Percentiles rank a stretch among this genome's conserved stretches.
Evolutionary conservation across 2,888 invertebrate species (phyloP).

Genomic region (Polyploca ridens): DNA sequence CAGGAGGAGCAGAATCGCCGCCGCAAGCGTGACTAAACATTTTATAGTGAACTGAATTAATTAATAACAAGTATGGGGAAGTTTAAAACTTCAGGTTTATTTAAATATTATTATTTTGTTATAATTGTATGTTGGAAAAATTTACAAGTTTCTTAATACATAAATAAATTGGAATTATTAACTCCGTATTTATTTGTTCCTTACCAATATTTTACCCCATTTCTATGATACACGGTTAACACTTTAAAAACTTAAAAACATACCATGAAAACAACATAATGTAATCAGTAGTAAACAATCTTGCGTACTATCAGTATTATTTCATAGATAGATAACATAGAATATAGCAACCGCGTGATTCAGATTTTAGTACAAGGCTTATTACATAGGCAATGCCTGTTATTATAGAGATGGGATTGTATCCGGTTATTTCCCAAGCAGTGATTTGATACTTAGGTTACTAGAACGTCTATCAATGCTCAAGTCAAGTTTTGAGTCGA

Average conservation of each 20-base stretch:
- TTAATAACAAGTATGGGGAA: slow-evolving; percentile 26
- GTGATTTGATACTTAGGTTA: no score
- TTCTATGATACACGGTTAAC: background rate
- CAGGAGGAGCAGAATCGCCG: slow-evolving; percentile 81
- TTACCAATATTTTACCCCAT: background rate
- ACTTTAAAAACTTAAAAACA: background rate
- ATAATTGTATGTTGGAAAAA: slow-evolving; percentile 15
- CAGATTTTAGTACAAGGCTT: no score
- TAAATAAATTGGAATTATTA: slow-evolving; percentile 14
- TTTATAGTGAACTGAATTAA: slow-evolving; percentile 15
- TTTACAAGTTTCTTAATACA: slow-evolving; percentile 14
- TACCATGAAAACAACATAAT: background rate
- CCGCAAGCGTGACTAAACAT: slow-evolving; percentile 77
- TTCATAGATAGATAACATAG: no score
- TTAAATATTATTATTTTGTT: slow-evolving; percentile 27
- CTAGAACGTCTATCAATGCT: no score
- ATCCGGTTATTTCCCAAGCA: no score
- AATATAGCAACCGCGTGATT: no score
- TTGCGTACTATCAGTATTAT: no score
- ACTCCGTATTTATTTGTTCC: background rate
- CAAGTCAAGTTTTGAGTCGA: no score
- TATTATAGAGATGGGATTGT: no score
- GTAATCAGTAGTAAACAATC: no score
- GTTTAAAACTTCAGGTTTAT: slow-evolving; percentile 38
- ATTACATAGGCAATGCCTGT: no score